Evolutionary conservation across 2,888 invertebrate species (phyloP), one percentile per base, ranked within the genome.

Genomic region (Portevinia maculata): DNA sequence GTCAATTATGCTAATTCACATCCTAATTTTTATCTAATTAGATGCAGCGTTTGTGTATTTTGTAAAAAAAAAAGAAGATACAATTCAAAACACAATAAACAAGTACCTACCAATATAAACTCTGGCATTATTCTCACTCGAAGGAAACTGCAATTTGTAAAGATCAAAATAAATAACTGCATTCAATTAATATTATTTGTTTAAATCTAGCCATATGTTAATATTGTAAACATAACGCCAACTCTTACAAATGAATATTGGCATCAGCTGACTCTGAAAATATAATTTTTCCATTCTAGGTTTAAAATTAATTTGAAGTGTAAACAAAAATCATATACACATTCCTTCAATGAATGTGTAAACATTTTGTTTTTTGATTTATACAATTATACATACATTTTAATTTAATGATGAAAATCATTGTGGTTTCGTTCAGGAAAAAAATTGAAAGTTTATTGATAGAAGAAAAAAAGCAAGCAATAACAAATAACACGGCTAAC

Each of bases 291-390:
- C 30, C 28, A 52, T 30, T 17, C 6, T 9, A 7, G 9, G 15
- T 9, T 41, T 19, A 15, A 17, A 13, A 28, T 30, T 17, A 13
- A 52, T 30, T 13, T 30, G 7, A 48, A 19, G 9, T 11, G 44
- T 46, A 21, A 46, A 46, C 46, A 46, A 17, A 8, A 21, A 46
- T 46, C 19, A 46, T 6, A 17, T 17, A 21, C 19, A 19, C 21
- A 48, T 48, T n/a, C 1, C 24, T 21, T 28, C 2, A 13, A 8
- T 13, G 28, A 48, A 24, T 52, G 13, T 13, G 15, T 52, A 52
- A 52, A 52, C 44, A 44, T 19, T 44, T 37, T 15, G 7, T n/a
- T n/a, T n/a, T n/a, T n/a, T 24, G n/a, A 48, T n/a, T 48, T n/a
- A 6, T 48, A 24, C n/a, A n/a, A 5, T 9, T n/a, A 24, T 11